These are phyloP conservation scores for Meriones psammophilus DNA, from an alignment of 2,797 vertebrate species.

Conservation along the genomic window DNA sequence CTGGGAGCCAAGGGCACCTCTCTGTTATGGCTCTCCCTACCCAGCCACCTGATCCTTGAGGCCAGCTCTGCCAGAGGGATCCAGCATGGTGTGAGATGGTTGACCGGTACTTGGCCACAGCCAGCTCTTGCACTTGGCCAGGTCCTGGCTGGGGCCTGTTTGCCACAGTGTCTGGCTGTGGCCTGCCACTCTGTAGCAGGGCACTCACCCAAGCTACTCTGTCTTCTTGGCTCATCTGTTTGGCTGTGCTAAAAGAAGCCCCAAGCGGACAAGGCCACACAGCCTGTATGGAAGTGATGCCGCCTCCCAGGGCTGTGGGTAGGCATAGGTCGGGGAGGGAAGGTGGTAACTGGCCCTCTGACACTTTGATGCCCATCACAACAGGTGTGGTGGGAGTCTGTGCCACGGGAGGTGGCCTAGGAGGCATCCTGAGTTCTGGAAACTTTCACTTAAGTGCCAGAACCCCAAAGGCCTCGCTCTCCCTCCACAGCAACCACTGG, in stretches of 20 bases:
- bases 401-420: not conserved
- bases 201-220: not conserved
- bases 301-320: not conserved
- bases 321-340: not conserved
- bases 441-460: not conserved
- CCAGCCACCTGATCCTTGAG: not conserved
- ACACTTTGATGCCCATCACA: not conserved
- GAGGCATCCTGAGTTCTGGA: not conserved
- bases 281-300: not conserved
- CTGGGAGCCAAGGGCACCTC: not conserved
- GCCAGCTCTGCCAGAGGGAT: not conserved
- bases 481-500: not conserved
- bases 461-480: not conserved
- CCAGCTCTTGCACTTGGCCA: not conserved
- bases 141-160: not conserved
- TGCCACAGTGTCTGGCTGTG: not conserved
- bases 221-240: not conserved
- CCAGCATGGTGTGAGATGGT: not conserved
- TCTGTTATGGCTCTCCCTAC: not conserved
- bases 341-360: not conserved
- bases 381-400: not conserved
- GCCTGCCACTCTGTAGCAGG: not conserved
- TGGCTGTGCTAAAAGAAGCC: not conserved
- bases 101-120: not conserved
- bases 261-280: not conserved